phyloP scores from a whole-genome alignment of 2,113 vertebrate genomes.

The Cyphomyrus discorhynchus region DNA sequence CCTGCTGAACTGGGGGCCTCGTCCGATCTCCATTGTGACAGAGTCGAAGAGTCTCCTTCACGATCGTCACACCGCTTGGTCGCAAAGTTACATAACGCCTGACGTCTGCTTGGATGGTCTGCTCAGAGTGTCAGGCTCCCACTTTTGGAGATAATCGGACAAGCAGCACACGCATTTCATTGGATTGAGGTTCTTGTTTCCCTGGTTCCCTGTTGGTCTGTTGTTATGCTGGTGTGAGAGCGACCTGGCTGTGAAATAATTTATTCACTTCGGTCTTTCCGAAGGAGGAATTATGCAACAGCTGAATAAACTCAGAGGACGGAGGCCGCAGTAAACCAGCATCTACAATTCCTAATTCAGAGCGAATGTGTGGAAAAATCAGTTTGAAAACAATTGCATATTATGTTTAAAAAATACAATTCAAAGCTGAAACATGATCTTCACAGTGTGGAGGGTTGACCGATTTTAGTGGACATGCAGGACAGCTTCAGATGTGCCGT shows the following conservation, averaged over 20 bases:
- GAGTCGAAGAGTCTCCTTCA: neutral
- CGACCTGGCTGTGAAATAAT: constrained; percentile 7
- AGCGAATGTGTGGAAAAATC: neutral
- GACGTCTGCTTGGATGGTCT: neutral
- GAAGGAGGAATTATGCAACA: neutral
- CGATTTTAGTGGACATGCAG: neutral
- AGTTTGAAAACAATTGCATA: neutral
- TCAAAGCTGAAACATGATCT: neutral
- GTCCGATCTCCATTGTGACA: neutral
- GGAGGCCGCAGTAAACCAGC: neutral
- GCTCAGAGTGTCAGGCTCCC: neutral
- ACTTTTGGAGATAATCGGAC: neutral
- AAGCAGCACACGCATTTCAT: neutral
- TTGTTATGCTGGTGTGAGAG: neutral
- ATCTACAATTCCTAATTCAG: neutral
- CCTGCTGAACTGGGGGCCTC: neutral
- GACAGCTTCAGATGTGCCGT: neutral
- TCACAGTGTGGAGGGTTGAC: neutral
- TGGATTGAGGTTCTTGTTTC: neutral
- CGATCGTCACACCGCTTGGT: neutral
- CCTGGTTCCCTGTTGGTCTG: neutral
- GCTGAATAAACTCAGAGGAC: neutral
- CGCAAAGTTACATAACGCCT: neutral
- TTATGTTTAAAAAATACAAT: neutral
- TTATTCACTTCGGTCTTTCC: neutral